Base-by-base conservation (phyloP, 2,113 vertebrate species). In the Marmota monax region DNA sequence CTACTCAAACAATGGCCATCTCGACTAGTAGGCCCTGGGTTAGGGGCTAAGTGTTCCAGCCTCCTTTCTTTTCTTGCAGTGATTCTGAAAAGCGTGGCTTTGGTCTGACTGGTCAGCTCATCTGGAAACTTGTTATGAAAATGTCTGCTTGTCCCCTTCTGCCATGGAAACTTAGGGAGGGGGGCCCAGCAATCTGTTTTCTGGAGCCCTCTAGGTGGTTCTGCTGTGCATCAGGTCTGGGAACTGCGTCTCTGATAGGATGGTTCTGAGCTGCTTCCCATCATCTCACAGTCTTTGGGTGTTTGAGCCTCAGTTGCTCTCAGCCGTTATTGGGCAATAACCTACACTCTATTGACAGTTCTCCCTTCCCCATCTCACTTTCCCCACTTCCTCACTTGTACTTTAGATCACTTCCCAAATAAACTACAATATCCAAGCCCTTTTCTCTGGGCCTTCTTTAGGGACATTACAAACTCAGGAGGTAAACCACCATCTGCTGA, bases 371-470 rank as follows among this genome's bases (percentile, higher is more conserved):
- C 42, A 1, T 69, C 61, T 82, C 7, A 37, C 25, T n/a, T 67
- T 61, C 16, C 29, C 32, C 3, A 6, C 17, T 84, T 80, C 4
- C 27, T 93, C 58, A 92, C 83, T 53, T 90, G 67, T 17, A 20
- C 67, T 69, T 77, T 76, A 27, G 45, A 90, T 73, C 37, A 56
- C 2, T 18, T 89, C 39, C 37, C 51, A 39, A 42, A 23, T 58
- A 84, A 84, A 23, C 20, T 25, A 1, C n/a, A 45, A 17, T 11
- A 42, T 67, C 7, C 73, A 84, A 70, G 56, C 22, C 20, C 67
- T 88, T 88, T 94, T 32, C 73, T 91, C 34, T 58, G 83, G 34
- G 42, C 56, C 12, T 58, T 37, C 32, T 91, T 91, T 88, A 27
- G 42, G 53, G 53, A 72, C 29, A 34, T 91, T 58, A n/a, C 23